These are phyloP conservation scores for Pachymerium ferrugineum DNA, from an alignment of 2,888 invertebrate species.

Conservation along the genomic window DNA sequence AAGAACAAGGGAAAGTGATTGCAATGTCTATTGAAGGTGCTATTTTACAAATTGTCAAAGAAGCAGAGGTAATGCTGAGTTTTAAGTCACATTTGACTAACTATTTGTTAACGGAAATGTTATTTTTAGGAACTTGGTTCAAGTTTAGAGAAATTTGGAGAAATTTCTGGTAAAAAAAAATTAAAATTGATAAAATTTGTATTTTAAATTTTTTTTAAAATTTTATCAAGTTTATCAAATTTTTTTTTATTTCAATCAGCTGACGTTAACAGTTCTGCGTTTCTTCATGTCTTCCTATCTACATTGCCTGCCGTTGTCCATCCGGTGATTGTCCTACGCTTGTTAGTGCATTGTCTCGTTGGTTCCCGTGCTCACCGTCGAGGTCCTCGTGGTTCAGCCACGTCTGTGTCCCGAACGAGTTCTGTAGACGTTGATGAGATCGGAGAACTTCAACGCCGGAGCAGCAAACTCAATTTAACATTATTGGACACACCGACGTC, in stretches of 20 bases:
- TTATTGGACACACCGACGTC: neutral
- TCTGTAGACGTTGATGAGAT: constrained; percentile 25
- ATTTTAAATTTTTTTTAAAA: neutral
- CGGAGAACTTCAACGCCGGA: neutral
- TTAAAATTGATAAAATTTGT: neutral
- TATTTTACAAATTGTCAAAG: constrained; percentile 52
- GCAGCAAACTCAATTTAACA: neutral
- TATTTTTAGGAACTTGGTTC: neutral
- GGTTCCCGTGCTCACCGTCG: constrained; percentile 52
- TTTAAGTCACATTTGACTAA: no score
- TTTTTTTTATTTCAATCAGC: neutral
- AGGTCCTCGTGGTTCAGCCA: constrained; percentile 33
- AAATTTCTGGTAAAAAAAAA: neutral
- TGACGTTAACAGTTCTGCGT: constrained; percentile 35
- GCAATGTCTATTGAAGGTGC: constrained; percentile 55
- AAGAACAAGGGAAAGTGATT: constrained; percentile 42
- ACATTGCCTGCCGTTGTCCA: constrained; percentile 53
- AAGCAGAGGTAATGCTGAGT: constrained; percentile 47
- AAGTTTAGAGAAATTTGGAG: neutral
- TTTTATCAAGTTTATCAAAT: neutral
- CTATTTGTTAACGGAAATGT: neutral
- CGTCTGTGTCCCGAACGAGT: constrained; percentile 25
- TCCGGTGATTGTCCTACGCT: constrained; percentile 54
- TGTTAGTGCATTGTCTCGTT: constrained; percentile 55
- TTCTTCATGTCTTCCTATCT: constrained; percentile 47